These are phyloP conservation scores for Apis laboriosa DNA, from an alignment of 1,140 invertebrate species.

Conservation along the genomic window DNA sequence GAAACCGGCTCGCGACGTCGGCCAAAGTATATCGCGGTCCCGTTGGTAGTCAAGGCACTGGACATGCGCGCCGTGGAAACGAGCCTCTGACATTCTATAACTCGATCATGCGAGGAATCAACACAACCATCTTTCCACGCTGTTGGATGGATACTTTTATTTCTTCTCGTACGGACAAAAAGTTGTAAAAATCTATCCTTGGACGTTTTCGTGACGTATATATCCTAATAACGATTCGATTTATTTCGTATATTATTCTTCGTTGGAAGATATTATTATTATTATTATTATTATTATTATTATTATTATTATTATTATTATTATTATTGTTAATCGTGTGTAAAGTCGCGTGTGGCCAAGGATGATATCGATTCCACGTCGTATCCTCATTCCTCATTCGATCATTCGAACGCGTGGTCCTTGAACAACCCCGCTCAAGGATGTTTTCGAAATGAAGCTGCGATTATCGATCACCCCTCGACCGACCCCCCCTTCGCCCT, in stretches of 20 bases:
- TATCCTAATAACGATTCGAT: neutral
- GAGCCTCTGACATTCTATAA: constrained; percentile 20
- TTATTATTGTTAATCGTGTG: no score
- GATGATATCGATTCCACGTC: constrained; percentile 8
- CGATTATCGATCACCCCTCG: constrained; percentile 21
- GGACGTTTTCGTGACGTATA: neutral
- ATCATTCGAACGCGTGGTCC: constrained; percentile 20
- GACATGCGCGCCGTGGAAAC: constrained; percentile 69
- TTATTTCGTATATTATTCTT: neutral
- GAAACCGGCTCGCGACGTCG: constrained; percentile 54
- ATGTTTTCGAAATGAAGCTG: constrained; percentile 19
- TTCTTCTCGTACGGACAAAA: neutral
- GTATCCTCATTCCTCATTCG: neutral
- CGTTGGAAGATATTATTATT: neutral
- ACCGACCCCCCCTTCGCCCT: neutral
- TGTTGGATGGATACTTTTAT: constrained; percentile 8
- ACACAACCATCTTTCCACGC: neutral
- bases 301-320: no score
- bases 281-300: no score
- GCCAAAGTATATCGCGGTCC: constrained; percentile 65
- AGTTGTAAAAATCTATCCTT: no score
- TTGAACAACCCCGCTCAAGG: constrained; percentile 23
- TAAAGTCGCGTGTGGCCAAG: neutral
- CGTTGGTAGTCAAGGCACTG: constrained; percentile 76
- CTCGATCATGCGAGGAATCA: constrained; percentile 8